Evolutionary conservation across 1,140 invertebrate genomes (phyloP), one percentile per base, ranked within the genome.

Genomic region (Elysia chlorotica): DNA sequence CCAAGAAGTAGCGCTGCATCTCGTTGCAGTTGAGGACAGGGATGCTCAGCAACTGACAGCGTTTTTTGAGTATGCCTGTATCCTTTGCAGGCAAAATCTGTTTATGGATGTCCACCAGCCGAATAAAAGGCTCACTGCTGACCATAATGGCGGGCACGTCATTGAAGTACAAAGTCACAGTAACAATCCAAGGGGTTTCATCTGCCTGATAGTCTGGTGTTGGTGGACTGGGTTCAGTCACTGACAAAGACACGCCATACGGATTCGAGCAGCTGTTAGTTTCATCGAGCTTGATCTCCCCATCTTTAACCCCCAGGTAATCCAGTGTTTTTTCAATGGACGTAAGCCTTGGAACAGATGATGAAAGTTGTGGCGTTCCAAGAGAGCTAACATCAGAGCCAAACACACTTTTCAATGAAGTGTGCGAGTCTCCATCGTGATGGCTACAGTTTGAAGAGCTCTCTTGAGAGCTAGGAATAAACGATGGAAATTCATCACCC

Each of bases 1-100:
- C 83, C 2, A 87, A 78, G 65, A 87, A 87, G 73, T 87, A 86
- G 6, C 86, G 76, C 78, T 87, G 85, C 79, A 87, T 83, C 71
- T 87, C 86, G n/a, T 82, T 74, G 76, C 85, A 87, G 71, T 86
- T 87, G 25, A 74, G 69, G 14, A 87, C 81, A 21, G 79, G 69
- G 41, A 87, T 80, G n/a, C 80, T 79, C 69, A 87, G 76, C n/a
- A 84, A 73, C 75, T 84, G 82, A 56, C 85, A 87, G 6, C 86
- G 76, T 74, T 87, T 87, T 73, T 87, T 87, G 38, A 87, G 69
- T 63, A 87, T 83, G 28, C 86, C 86, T 5, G 86, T 87, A 66
- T 87, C 85, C 76, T 87, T 87, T 28, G 86, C 85, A 36, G 86
- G 86, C 59, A 87, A 74, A 57, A 86, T 84, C 76, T 87, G 86